Evolutionary conservation across 2,113 vertebrate genomes (phyloP), one percentile per base, ranked within the genome.

Genomic region (Poeciliopsis occidentalis): DNA sequence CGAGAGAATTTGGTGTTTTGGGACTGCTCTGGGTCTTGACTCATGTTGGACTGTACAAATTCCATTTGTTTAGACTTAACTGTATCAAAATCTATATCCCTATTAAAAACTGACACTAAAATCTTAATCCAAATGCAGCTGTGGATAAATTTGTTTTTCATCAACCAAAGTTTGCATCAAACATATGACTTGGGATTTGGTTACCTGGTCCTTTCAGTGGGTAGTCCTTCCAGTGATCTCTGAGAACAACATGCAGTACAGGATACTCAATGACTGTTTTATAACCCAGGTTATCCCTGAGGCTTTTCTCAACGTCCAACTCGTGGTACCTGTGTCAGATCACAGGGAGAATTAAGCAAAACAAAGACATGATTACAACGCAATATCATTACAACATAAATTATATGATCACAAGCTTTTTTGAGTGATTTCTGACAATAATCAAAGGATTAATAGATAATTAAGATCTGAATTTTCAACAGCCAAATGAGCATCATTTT

Each of bases 221-320:
- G 90, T 96, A 95, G 71, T 95, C 91, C 54, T 86, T 92, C 87
- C 92, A 94, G 44, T 93, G 13, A 7, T 93, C 94, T 89, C 89
- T 91, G 82, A 98, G 92, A 0, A 96, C 93, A 76, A 99, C 93
- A 61, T 95, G 94, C 66, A 99, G 86, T 0, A 95, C 95, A 32
- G 98, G 98, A 79, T 97, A 98, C 65, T 99, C 97, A 72, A 98
- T 95, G 75, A 99, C 86, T 4, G 94, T 93, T 93, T 97, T 98
- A 86, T 94, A 94, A 92, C 90, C 95, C 92, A 99, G 91, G 90
- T 96, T 98, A 66, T 97, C 96, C 67, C 91, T 85, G 19, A 98
- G 94, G 85, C 88, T 97, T 90, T 94, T 96, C 79, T 83, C 73
- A 73, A 94, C 73, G 86, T 97, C 95, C 92, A 99, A 89, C 83